Conservation (phyloP, 2,888 invertebrate genomes). For the Apodemia hepburni region DNA sequence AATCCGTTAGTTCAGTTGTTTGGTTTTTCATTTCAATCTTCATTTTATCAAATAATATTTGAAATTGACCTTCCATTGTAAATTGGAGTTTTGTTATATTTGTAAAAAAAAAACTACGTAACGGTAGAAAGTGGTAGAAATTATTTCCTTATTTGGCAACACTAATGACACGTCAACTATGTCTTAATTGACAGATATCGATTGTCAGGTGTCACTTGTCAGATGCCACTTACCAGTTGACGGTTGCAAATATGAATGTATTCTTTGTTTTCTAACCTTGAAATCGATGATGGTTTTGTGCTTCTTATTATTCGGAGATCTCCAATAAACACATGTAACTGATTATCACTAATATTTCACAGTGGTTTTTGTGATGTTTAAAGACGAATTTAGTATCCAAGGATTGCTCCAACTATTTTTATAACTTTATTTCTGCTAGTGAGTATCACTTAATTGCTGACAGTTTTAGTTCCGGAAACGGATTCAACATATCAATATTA, state of each 20-base stretch:
- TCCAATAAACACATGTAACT: neutral
- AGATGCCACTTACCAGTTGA: neutral
- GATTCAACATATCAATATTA: too few relatives aligned
- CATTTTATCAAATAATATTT: neutral
- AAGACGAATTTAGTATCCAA: neutral
- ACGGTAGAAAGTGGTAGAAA: neutral
- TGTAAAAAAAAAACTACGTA: neutral
- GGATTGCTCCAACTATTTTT: neutral
- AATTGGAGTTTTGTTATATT: neutral
- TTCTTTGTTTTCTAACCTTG: neutral
- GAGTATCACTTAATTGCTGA: neutral
- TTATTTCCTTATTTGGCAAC: neutral
- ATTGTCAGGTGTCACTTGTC: neutral
- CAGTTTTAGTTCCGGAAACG: neutral
- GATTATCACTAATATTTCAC: neutral
- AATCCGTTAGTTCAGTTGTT: constrained; percentile 1
- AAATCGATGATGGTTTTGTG: neutral
- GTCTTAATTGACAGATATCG: neutral
- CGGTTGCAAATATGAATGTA: neutral
- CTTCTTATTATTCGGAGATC: neutral
- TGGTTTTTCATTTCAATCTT: neutral
- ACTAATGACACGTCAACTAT: neutral
- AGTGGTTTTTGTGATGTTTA: neutral
- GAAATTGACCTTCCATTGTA: neutral
- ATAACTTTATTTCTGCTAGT: neutral